Evolutionary conservation across 2,113 vertebrate species (phyloP), one percentile per base, ranked within the genome.

Genomic region (Cavia aperea): DNA sequence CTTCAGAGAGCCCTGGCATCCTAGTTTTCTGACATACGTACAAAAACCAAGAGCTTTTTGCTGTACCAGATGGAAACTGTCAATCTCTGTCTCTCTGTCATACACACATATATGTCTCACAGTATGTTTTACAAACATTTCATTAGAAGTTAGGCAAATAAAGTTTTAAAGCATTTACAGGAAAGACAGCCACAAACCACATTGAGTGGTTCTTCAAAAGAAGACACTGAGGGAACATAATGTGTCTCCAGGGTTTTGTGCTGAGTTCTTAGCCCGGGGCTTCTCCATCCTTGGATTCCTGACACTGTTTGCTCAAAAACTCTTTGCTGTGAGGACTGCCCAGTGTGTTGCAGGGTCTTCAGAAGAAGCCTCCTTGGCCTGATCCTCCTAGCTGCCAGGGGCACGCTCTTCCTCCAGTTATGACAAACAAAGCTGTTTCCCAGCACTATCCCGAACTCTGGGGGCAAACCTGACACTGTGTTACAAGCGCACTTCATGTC

Each of bases 41-140:
- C 56, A 58, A 58, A 58, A 21, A 18, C 1, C 18, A 19, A 19
- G 5, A 13, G 56, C 18, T 58, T 58, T 21, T 58, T 18, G 18
- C 56, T 58, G 18, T 58, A 58, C 4, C 56, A 58, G 56, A 58
- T 5, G 56, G 56, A 58, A 58, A 18, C 19, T 58, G 56, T 58
- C 56, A 58, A 21, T 58, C 66, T 70, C 33, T 29, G 63, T 70
- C 33, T n/a, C 66, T 70, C 6, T 68, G 29, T 66, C 63, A 15
- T 66, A 66, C 14, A 33, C 96, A 92, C 85, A 63, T 90, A 70
- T 89, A n/a, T 94, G 60, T 84, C 93, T 89, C 96, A 87, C 70
- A 95, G 75, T 56, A 73, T 70, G 81, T 70, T 60, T 84, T 75
- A 89, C 51, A 94, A 96, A 93, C 93, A 96, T 94, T 66, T 89